Conservation (phyloP, 2,113 vertebrate species). For the Toxotes jaculatrix region DNA sequence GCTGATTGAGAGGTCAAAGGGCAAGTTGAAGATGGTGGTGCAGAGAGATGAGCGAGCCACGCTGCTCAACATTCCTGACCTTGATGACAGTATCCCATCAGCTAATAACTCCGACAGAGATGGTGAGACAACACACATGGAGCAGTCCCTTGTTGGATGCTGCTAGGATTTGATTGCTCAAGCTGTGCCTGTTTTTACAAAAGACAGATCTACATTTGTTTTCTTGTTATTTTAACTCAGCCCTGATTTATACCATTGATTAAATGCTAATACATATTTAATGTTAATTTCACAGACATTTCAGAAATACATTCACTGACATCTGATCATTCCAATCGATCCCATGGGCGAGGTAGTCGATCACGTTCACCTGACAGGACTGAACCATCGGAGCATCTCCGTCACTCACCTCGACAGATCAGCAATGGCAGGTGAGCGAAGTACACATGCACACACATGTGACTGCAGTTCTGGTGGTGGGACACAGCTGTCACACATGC, state of each 20-base stretch:
- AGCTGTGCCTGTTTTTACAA: background rate
- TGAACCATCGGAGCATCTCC: constrained; percentile 92
- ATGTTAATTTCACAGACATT: constrained; percentile 91
- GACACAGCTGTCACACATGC: constrained; percentile 41
- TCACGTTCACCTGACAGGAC: constrained; percentile 95
- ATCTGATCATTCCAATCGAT: constrained; percentile 97
- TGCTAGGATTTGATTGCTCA: background rate
- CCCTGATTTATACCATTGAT: constrained; percentile 10
- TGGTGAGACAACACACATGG: constrained; percentile 84
- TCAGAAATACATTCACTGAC: constrained; percentile 99
- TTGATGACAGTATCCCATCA: constrained; percentile 97
- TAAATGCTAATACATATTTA: constrained; percentile 22
- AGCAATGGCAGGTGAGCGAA: constrained; percentile 93
- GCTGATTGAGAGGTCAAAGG: constrained; percentile 98
- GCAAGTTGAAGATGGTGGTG: constrained; percentile 99
- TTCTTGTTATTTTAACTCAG: background rate
- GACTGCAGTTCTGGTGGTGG: constrained; percentile 46
- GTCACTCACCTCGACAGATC: constrained; percentile 94
- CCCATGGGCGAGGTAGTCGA: constrained; percentile 91
- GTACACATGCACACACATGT: background rate
- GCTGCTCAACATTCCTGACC: constrained; percentile 94
- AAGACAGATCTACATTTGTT: background rate
- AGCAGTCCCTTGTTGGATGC: background rate
- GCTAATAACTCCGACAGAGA: constrained; percentile 97
- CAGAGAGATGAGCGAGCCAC: constrained; percentile 96